Evolutionary conservation across 2,113 vertebrate species (phyloP).

Genomic region (Orcinus orca): DNA sequence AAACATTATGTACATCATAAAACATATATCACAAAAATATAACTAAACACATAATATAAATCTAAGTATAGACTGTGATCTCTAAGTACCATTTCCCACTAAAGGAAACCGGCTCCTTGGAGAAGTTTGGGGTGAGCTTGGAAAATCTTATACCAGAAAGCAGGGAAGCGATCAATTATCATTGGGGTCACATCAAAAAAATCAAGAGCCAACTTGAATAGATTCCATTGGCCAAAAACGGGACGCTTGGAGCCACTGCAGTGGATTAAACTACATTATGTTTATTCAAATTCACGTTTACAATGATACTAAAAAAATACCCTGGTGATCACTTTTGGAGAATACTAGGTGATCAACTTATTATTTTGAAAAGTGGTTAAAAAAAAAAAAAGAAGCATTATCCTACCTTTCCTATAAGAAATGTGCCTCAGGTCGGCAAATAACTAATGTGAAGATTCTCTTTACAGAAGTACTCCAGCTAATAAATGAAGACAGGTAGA

Average conservation of each 20-base stretch:
- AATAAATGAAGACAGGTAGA: background rate
- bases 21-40: background rate
- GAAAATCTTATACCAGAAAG: slow-evolving; percentile 9
- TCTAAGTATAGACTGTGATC: background rate
- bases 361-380: slow-evolving; percentile 11
- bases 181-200: background rate
- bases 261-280: background rate
- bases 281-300: background rate
- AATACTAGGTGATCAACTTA: background rate
- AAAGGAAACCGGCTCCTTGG: background rate
- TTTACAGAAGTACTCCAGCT: background rate
- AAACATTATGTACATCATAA: background rate
- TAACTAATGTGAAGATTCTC: background rate
- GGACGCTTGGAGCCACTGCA: background rate
- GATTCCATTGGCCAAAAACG: background rate
- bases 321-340: background rate
- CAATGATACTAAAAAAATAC: background rate
- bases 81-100: background rate
- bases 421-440: background rate
- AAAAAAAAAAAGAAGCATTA: background rate
- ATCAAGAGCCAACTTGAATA: background rate
- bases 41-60: background rate
- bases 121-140: background rate
- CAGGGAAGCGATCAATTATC: background rate
- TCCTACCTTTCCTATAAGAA: background rate